Evolutionary conservation across 2,888 invertebrate genomes (phyloP).

Genomic region (Thymelicus acteon): DNA sequence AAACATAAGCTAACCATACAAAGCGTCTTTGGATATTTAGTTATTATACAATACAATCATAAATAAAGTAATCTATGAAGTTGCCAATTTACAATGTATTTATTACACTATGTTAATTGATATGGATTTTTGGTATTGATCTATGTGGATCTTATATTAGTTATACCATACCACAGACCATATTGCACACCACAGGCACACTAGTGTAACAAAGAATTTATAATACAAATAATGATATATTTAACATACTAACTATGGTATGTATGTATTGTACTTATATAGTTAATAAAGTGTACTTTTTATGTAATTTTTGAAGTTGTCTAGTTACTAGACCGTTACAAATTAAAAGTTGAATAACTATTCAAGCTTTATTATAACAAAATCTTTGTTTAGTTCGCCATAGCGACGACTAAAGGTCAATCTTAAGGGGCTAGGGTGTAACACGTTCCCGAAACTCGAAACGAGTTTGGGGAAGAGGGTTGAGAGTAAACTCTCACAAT

Average conservation of each 20-base stretch:
- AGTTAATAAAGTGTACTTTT: neutral
- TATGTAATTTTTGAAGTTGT: neutral
- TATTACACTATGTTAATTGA: slow-evolving; percentile 46
- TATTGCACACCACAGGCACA: slow-evolving; percentile 30
- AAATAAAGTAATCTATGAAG: slow-evolving; percentile 41
- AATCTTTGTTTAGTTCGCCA: neutral
- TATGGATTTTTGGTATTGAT: slow-evolving; percentile 46
- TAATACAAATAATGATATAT: neutral
- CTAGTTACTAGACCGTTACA: neutral
- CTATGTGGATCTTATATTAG: slow-evolving; percentile 34
- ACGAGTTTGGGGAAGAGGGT: no score
- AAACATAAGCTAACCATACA: slow-evolving; percentile 41
- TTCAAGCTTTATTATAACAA: neutral
- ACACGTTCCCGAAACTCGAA: no score
- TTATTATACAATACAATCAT: slow-evolving; percentile 36
- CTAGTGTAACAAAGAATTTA: slow-evolving; percentile 32
- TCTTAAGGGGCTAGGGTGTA: no score
- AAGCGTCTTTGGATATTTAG: slow-evolving; percentile 62
- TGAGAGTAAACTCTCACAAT: no score
- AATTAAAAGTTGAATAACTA: neutral
- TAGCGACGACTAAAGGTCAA: no score
- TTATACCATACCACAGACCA: slow-evolving; percentile 39
- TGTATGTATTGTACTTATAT: neutral
- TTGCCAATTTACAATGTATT: slow-evolving; percentile 44
- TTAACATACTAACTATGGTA: neutral